These are phyloP conservation scores for Epirrhoe tristata DNA, from an alignment of 2,888 invertebrate species.

Conservation along the genomic window DNA sequence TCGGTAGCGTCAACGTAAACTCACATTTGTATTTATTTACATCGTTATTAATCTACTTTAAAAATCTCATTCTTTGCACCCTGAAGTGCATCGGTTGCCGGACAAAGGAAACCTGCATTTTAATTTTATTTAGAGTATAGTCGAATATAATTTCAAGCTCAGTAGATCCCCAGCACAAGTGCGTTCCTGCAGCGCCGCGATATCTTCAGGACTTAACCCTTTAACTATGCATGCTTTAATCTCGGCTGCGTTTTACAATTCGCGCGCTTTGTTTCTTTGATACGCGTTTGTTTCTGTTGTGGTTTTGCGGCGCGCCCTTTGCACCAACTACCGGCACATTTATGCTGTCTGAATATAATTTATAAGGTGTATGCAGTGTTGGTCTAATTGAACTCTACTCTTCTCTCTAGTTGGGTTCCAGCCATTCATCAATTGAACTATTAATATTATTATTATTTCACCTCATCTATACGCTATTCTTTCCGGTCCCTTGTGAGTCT, in stretches of 20 bases:
- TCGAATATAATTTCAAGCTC: not conserved
- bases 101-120: no score
- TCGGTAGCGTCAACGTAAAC: no score
- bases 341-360: not conserved
- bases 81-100: no score
- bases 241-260: slow-evolving; percentile 52
- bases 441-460: no score
- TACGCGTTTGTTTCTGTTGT: slow-evolving; percentile 39
- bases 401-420: no score
- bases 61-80: no score
- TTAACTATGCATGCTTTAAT: slow-evolving; percentile 71
- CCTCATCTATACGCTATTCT: no score
- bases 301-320: slow-evolving; percentile 12
- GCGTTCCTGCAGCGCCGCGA: slow-evolving; percentile 36
- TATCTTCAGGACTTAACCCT: slow-evolving; percentile 55
- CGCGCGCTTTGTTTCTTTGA: slow-evolving; percentile 42
- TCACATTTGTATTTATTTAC: no score
- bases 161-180: slow-evolving; percentile 15
- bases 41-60: no score
- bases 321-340: not conserved
- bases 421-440: no score
- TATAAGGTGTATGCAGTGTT: not conserved
- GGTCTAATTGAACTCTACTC: no score
- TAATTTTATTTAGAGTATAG: no score
- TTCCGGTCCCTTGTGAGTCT: not conserved